A percentile compares a stretch with the other conserved stretches of the same genome.
These are phyloP conservation scores for Adelosebastes latens DNA, from an alignment of 2,797 vertebrate genomes.

Conservation along the genomic window DNA sequence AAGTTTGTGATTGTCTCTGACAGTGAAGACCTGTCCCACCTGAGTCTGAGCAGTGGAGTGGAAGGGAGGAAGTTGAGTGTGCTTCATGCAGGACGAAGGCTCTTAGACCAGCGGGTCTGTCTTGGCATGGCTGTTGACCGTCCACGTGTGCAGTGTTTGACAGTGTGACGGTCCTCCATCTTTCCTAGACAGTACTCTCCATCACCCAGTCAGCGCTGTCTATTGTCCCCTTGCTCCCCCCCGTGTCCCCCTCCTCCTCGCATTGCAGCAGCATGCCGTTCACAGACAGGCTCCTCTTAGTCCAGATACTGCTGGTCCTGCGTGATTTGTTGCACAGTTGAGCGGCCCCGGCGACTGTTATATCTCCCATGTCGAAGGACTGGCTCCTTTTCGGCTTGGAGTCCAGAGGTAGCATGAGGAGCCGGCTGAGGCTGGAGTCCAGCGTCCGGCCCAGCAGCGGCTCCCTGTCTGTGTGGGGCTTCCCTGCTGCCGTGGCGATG, in stretches of 20 bases:
- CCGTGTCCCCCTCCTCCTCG: constrained; percentile 86
- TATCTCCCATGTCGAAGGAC: constrained; percentile 94
- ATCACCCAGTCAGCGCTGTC: constrained; percentile 94
- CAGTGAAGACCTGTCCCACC: background rate
- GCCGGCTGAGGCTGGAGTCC: constrained; percentile 87
- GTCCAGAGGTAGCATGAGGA: constrained; percentile 90
- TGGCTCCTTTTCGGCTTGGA: constrained; percentile 92
- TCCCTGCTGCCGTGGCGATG: constrained; percentile 31
- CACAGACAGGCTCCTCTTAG: constrained; percentile 93
- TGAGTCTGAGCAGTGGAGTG: background rate
- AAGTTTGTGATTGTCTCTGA: constrained; percentile 28
- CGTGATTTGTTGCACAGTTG: constrained; percentile 87
- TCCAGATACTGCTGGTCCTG: constrained; percentile 92
- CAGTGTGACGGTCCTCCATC: background rate
- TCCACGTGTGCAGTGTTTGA: constrained; percentile 25
- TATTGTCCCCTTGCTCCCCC: constrained; percentile 84
- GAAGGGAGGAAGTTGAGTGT: constrained; percentile 1
- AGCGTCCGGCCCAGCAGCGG: constrained; percentile 88
- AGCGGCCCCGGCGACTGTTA: constrained; percentile 38
- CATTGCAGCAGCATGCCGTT: constrained; percentile 93
- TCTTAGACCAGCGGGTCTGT: constrained; percentile 34
- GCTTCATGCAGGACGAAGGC: constrained; percentile 46
- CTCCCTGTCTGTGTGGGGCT: constrained; percentile 88
- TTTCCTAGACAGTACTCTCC: constrained; percentile 87
- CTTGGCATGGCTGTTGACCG: constrained; percentile 1